A percentile compares a stretch with the other conserved stretches of the same genome.
Evolutionary conservation across 2,113 vertebrate genomes (phyloP).

Genomic region (Hiodon tergisus): DNA sequence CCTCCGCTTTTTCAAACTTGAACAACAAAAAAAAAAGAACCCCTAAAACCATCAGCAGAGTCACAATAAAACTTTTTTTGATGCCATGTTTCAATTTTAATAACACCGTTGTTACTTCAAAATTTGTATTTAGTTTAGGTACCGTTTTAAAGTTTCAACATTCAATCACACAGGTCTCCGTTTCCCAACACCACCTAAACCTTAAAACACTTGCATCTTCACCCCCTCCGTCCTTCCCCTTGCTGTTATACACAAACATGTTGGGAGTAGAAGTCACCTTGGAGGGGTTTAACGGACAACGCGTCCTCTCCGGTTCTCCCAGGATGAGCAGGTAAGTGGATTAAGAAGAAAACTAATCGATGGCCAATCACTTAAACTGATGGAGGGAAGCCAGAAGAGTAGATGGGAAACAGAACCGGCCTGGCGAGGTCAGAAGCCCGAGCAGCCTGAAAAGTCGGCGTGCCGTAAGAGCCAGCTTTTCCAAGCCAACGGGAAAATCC

Average conservation of each 20-base stretch:
- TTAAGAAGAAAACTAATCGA: conserved; percentile 59
- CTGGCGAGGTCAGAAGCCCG: neutral
- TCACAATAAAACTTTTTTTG: no score
- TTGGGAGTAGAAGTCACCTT: conserved; percentile 48
- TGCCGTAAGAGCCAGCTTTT: neutral
- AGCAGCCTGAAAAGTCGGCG: neutral
- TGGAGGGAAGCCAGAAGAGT: conserved; percentile 38
- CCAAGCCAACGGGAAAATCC: neutral
- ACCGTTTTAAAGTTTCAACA: neutral
- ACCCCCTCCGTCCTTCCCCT: neutral
- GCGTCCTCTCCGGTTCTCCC: conserved; percentile 37
- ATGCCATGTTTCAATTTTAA: no score
- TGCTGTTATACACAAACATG: neutral
- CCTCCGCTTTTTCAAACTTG: neutral
- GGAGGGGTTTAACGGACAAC: conserved; percentile 22
- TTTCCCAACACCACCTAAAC: neutral
- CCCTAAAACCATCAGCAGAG: neutral
- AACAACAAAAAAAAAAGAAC: neutral
- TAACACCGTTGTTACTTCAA: no score
- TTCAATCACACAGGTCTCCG: neutral
- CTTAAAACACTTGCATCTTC: neutral
- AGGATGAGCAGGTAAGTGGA: conserved; percentile 56
- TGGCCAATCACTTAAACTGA: conserved; percentile 62
- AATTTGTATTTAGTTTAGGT: conserved; percentile 5
- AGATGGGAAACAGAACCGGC: conserved; percentile 25